phyloP scores from a whole-genome alignment of 30 jellyfish, hydroid and myxozoan species.

The Aurelia sp. region DNA sequence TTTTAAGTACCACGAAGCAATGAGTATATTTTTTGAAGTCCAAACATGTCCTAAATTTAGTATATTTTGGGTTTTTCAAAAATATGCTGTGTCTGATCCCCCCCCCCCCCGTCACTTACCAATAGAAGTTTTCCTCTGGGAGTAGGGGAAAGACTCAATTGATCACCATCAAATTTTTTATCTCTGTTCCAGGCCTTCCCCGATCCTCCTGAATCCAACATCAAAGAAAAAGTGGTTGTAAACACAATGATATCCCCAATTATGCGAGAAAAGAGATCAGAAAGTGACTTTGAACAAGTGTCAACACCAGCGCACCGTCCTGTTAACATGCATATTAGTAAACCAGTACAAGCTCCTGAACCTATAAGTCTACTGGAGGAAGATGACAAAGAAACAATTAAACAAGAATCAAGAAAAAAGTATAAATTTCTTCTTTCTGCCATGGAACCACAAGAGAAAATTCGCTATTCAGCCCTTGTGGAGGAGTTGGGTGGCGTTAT shows the following conservation, averaged over 20 bases:
- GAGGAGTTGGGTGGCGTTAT: slow-evolving; percentile 92
- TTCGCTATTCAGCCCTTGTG: slow-evolving; percentile 86
- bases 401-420: neutral
- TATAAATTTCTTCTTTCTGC: slow-evolving; percentile 83
- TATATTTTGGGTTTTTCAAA: no score
- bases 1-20: no score
- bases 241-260: neutral
- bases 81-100: no score
- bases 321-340: slow-evolving; percentile 60
- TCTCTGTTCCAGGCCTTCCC: no score
- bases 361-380: slow-evolving; percentile 71
- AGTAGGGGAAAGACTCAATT: no score
- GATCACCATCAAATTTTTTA: no score
- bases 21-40: no score
- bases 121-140: no score
- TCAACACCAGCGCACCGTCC: slow-evolving; percentile 71
- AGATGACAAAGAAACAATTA: slow-evolving; percentile 25
- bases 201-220: no score
- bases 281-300: slow-evolving; percentile 6
- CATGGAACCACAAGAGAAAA: slow-evolving; percentile 93
- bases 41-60: no score
- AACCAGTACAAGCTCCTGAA: slow-evolving; percentile 73
- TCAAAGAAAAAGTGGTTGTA: no score
- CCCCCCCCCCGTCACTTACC: no score
- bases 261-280: neutral